phyloP scores from a whole-genome alignment of 2,888 invertebrate genomes.

The Cecidostiba fungosa region DNA sequence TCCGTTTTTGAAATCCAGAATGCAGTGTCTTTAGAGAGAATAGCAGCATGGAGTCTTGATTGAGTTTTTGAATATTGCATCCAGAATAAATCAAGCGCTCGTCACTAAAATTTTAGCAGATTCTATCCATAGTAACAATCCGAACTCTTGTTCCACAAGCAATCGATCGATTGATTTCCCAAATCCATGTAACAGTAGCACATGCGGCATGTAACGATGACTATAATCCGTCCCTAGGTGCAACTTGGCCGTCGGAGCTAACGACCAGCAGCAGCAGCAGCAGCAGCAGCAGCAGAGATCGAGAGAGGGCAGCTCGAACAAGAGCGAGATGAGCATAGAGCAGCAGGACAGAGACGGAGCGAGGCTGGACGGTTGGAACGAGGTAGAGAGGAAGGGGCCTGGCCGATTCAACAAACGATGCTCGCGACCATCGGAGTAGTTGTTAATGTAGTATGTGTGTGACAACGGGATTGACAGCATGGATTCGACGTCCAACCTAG shows the following conservation, averaged over 20 bases:
- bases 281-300: conserved; percentile 17
- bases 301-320: conserved; percentile 44
- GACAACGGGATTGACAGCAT: conserved; percentile 80
- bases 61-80: too few species aligned
- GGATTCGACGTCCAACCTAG: conserved; percentile 78
- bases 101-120: too few species aligned
- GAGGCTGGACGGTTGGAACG: conserved; percentile 49
- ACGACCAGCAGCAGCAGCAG: conserved; percentile 48
- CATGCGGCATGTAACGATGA: background rate
- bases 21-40: too few species aligned
- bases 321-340: conserved; percentile 50
- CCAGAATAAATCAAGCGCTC: too few species aligned
- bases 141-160: too few species aligned
- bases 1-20: too few species aligned
- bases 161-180: background rate
- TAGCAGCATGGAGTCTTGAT: too few species aligned
- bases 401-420: conserved; percentile 79
- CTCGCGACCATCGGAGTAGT: conserved; percentile 78
- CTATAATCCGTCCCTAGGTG: background rate
- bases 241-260: conserved; percentile 44
- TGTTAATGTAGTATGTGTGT: conserved; percentile 81
- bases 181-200: background rate
- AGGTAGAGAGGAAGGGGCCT: conserved; percentile 75
- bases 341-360: conserved; percentile 25
- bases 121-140: too few species aligned